Conservation (phyloP, 2,888 invertebrate genomes). For the Drosophila fungiperda region DNA sequence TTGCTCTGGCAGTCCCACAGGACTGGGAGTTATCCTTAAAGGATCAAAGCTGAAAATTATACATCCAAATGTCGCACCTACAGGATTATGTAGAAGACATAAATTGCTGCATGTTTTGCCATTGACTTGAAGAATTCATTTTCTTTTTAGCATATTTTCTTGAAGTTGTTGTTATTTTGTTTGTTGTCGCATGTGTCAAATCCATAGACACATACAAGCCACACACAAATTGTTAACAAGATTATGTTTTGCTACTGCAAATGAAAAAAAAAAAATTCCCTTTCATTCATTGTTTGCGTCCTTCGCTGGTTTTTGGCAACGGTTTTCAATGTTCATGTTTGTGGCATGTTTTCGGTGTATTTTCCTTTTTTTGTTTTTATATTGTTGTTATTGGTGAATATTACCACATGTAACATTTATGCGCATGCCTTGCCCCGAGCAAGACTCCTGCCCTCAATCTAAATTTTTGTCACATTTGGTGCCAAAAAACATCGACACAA, state of each 20-base stretch:
- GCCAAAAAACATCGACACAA: slow-evolving; percentile 42
- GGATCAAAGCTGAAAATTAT: slow-evolving; percentile 81
- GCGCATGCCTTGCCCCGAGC: slow-evolving; percentile 52
- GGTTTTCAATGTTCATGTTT: slow-evolving; percentile 69
- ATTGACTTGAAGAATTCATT: slow-evolving; percentile 67
- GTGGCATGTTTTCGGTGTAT: slow-evolving; percentile 62
- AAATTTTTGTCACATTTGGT: slow-evolving; percentile 46
- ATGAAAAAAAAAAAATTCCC: slow-evolving; percentile 38
- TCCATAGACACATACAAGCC: slow-evolving; percentile 39
- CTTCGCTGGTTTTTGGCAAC: slow-evolving; percentile 60
- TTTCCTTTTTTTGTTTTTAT: slow-evolving; percentile 29
- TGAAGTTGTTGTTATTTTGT: slow-evolving; percentile 21
- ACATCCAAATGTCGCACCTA: slow-evolving; percentile 78
- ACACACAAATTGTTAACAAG: slow-evolving; percentile 75
- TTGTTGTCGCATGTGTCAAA: slow-evolving; percentile 66
- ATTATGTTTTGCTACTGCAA: slow-evolving; percentile 59
- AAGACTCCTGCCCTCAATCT: slow-evolving; percentile 12
- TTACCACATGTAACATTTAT: slow-evolving; percentile 72
- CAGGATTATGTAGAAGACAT: slow-evolving; percentile 70
- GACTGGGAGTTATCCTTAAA: slow-evolving; percentile 69
- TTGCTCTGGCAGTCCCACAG: slow-evolving; percentile 38
- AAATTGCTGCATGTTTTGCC: slow-evolving; percentile 56
- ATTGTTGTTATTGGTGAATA: slow-evolving; percentile 64
- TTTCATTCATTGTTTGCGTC: slow-evolving; percentile 53
- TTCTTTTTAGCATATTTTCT: slow-evolving; percentile 20